A percentile compares a stretch with the other conserved stretches of the same genome.
phyloP scores from a whole-genome alignment of 2,113 vertebrate genomes.

The Dascyllus trimaculatus region DNA sequence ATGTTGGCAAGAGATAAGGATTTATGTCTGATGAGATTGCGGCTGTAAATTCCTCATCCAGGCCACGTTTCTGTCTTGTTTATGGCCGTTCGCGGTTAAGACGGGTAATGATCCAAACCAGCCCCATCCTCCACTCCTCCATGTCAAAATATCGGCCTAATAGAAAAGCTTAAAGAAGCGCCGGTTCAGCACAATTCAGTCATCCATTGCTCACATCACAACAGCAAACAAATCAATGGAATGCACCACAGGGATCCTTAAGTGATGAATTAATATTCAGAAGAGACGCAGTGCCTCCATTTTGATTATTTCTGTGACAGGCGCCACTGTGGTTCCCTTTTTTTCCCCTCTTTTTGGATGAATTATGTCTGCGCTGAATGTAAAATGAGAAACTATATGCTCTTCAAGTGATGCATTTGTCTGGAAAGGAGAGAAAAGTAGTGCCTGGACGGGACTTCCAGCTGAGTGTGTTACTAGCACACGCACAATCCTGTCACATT shows the following conservation, averaged over 20 bases:
- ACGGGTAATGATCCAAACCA: slow-evolving; percentile 58
- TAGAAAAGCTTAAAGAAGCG: slow-evolving; percentile 54
- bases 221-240: slow-evolving; percentile 72
- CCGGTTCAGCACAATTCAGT: slow-evolving; percentile 67
- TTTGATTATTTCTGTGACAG: slow-evolving; percentile 37
- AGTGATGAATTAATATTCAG: slow-evolving; percentile 61
- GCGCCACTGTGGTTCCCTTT: not conserved
- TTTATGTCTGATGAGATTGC: slow-evolving; percentile 65
- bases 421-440: slow-evolving; percentile 17
- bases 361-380: slow-evolving; percentile 34
- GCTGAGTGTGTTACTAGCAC: slow-evolving; percentile 14
- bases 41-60: slow-evolving; percentile 59
- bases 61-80: slow-evolving; percentile 61
- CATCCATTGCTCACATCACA: slow-evolving; percentile 59
- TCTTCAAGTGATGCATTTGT: slow-evolving; percentile 33
- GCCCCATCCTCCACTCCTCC: slow-evolving; percentile 27
- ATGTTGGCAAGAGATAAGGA: slow-evolving; percentile 53
- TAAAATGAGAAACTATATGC: slow-evolving; percentile 38
- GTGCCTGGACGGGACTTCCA: slow-evolving; percentile 9
- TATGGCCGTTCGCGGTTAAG: slow-evolving; percentile 62
- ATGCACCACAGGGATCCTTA: slow-evolving; percentile 55
- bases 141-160: slow-evolving; percentile 56
- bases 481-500: slow-evolving; percentile 38
- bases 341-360: not conserved
- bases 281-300: not conserved